Conservation (phyloP, 2,888 invertebrate genomes). For the Eulithis prunata region DNA sequence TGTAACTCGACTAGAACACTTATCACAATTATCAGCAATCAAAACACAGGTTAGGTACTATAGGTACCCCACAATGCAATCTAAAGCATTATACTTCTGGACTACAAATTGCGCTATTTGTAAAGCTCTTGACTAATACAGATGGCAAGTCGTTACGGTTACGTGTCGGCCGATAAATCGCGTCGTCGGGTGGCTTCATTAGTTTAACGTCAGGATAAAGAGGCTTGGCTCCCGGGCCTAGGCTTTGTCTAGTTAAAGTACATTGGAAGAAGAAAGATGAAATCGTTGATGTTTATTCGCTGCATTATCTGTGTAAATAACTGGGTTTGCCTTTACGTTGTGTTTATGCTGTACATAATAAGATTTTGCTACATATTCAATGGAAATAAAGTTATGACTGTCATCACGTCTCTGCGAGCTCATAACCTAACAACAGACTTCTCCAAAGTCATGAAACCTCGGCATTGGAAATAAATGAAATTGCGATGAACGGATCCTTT, state of each 20-base stretch:
- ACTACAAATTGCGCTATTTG: constrained; percentile 25
- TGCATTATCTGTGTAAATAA: background rate
- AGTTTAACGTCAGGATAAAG: constrained; percentile 53
- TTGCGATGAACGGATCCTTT: no score
- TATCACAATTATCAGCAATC: constrained; percentile 11
- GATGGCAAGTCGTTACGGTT: constrained; percentile 46
- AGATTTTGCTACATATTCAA: no score
- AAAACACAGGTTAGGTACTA: background rate
- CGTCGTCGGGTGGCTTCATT: constrained; percentile 54
- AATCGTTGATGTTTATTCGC: constrained; percentile 9
- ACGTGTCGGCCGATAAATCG: constrained; percentile 46
- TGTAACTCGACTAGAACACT: background rate
- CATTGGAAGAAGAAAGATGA: constrained; percentile 9
- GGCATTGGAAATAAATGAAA: no score
- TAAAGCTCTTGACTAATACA: constrained; percentile 43
- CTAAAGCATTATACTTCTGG: constrained; percentile 21
- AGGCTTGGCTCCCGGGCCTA: constrained; percentile 28
- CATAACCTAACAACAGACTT: no score
- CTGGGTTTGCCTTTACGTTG: background rate
- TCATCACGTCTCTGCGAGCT: no score
- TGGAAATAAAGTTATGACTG: no score
- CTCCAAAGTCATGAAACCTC: no score
- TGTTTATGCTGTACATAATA: no score
- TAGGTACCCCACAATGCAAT: constrained; percentile 8
- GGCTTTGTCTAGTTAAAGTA: constrained; percentile 34